Base-by-base conservation (phyloP, 2,113 vertebrate species). In the Lasiurus cinereus region DNA sequence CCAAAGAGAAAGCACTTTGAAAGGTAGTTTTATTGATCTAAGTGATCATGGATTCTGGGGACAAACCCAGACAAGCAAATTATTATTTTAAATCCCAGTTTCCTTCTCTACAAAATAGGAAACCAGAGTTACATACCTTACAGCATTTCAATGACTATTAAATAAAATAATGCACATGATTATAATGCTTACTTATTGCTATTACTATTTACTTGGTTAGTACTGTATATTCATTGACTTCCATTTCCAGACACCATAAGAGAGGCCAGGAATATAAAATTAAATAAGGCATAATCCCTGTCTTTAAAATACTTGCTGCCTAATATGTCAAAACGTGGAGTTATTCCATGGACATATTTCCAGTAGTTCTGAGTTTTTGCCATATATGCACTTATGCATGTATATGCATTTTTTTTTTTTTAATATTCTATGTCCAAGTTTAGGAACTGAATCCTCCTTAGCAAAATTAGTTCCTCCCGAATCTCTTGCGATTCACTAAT, bases 11-110 rank as follows among this genome's bases (percentile, higher is more conserved):
- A 80, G 39, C 18, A 54, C 4, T 56, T 85, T 43, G 29, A 29
- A 82, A 18, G 33, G 12, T 91, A 62, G 62, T 31, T 62, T 74
- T 64, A 62, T 16, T 69, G 22, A 56, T 59, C 29, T 77, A 59
- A 70, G 19, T 16, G 27, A 79, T 80, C 48, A 24, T 54, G 10
- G 33, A 18, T 39, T 87, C 27, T 92, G 33, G 39, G 6, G 54
- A 21, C 14, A 94, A 16, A 73, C 0, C 7, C n/a, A 62, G 79
- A 56, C 6, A 86, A 93, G 21, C 70, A 29, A 59, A 76, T 39
- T 74, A 74, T 36, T 50, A 64, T 73, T 94, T 96, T 84, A 90
- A 86, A 93, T 48, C 5, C 70, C 3, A 74, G 1, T 70, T 83
- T 89, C 22, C 8, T 69, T 89, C 8, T 33, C 22, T 43, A 18